These are phyloP conservation scores for Allacma fusca DNA, from an alignment of 2,888 invertebrate species.

Conservation along the genomic window DNA sequence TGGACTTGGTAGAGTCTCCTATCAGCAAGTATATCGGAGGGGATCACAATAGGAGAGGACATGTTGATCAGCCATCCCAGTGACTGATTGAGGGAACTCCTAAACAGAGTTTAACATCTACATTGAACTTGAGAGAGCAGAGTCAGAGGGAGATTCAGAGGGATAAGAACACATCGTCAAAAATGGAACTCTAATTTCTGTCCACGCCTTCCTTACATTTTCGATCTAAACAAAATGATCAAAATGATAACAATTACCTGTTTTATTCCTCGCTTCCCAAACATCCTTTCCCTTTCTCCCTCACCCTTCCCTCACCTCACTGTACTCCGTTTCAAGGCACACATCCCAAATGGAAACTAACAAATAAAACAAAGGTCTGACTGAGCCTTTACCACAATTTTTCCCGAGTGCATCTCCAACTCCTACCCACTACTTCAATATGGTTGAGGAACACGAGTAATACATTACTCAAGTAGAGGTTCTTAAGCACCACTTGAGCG, in stretches of 20 bases:
- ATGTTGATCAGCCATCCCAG: not conserved
- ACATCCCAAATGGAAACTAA: not conserved
- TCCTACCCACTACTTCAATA: too few relatives aligned
- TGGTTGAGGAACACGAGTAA: too few relatives aligned
- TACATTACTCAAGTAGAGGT: too few relatives aligned
- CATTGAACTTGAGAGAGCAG: not conserved
- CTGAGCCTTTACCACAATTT: too few relatives aligned
- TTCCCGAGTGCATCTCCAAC: too few relatives aligned
- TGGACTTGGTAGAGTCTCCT: not conserved
- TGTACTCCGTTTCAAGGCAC: not conserved
- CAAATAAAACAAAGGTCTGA: slow-evolving; percentile 14
- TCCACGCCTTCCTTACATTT: slow-evolving; percentile 34
- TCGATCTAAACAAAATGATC: slow-evolving; percentile 37
- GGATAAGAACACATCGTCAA: slow-evolving; percentile 29
- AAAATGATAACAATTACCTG: slow-evolving; percentile 41
- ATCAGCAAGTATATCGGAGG: not conserved
- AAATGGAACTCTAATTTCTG: slow-evolving; percentile 41
- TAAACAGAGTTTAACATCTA: slow-evolving; percentile 39
- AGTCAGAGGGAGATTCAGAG: not conserved
- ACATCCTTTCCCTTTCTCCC: not conserved
- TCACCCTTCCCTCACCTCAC: not conserved
- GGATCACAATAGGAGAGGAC: not conserved
- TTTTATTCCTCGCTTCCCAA: slow-evolving; percentile 20
- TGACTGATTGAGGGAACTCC: not conserved
- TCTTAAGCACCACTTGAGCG: not conserved